Percentiles rank a stretch among this genome's conserved stretches.
Evolutionary conservation across 2,797 vertebrate genomes (phyloP).

Genomic region (Euphonia xanthogaster): DNA sequence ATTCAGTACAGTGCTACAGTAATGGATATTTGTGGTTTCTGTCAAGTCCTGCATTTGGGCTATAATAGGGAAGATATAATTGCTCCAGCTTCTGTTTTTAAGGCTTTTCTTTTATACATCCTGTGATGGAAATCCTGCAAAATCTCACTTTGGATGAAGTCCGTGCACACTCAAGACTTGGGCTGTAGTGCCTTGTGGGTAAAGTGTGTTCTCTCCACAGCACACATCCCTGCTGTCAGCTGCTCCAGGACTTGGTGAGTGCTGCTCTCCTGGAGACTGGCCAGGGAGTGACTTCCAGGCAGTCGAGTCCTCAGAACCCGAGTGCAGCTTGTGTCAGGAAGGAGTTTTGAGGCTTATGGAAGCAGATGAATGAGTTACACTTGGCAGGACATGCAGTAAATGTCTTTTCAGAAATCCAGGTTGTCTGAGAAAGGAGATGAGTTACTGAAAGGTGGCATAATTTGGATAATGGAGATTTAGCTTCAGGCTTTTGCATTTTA

Average conservation of each 20-base stretch:
- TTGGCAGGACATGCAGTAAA: not conserved
- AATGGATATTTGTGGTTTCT: not conserved
- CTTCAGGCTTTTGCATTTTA: not conserved
- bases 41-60: not conserved
- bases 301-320: not conserved
- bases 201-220: fast-evolving
- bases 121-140: not conserved
- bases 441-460: conserved; percentile 59
- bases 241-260: not conserved
- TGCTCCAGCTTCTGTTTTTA: not conserved
- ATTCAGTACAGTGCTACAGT: not conserved
- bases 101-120: not conserved
- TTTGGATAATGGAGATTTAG: not conserved
- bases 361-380: not conserved
- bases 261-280: not conserved
- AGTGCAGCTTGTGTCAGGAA: not conserved
- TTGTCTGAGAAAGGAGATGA: conserved; percentile 69
- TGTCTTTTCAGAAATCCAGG: conserved; percentile 13
- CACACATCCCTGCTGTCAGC: fast-evolving
- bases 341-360: not conserved
- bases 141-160: not conserved
- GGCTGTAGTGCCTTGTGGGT: fast-evolving
- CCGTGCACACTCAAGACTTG: not conserved
- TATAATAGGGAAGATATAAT: fast-evolving
- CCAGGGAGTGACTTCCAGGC: not conserved